These are phyloP conservation scores for Ips nitidus DNA, from an alignment of 1,140 invertebrate genomes.

Conservation along the genomic window DNA sequence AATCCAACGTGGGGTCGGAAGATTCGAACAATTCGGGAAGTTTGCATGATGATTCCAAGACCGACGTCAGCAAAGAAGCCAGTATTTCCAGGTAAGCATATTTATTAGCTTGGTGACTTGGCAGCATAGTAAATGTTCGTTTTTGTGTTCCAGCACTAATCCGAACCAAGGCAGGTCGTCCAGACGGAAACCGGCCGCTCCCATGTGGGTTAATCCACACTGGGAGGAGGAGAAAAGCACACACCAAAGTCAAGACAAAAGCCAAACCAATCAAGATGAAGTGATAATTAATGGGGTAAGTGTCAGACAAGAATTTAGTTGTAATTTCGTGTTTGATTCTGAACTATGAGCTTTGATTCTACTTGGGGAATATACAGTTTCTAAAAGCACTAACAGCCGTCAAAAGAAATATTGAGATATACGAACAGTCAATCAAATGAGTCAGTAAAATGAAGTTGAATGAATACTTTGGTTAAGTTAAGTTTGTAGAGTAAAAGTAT, in stretches of 20 bases:
- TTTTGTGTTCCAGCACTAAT: constrained; percentile 20
- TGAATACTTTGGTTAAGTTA: too few relatives aligned
- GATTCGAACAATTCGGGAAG: constrained; percentile 62
- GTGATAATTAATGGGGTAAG: constrained; percentile 85
- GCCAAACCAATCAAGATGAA: constrained; percentile 64
- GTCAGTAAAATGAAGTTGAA: too few relatives aligned
- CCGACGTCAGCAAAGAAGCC: constrained; percentile 60
- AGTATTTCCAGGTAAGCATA: constrained; percentile 32
- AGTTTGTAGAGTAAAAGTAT: too few relatives aligned
- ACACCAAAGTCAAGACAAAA: constrained; percentile 49
- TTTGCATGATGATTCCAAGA: constrained; percentile 53
- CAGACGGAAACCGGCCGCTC: constrained; percentile 88
- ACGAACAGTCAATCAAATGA: too few relatives aligned
- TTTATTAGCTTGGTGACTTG: not conserved
- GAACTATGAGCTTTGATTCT: too few relatives aligned
- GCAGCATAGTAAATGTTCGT: not conserved
- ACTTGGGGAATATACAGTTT: too few relatives aligned
- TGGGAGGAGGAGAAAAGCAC: constrained; percentile 68
- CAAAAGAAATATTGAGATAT: too few relatives aligned
- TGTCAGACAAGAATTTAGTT: not conserved
- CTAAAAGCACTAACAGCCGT: too few relatives aligned
- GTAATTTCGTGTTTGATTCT: too few relatives aligned
- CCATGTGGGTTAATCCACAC: constrained; percentile 95
- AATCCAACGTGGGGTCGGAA: constrained; percentile 76
- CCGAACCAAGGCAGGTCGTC: constrained; percentile 61